Evolutionary conservation across 2,113 vertebrate genomes (phyloP).

Genomic region (Bos javanicus): DNA sequence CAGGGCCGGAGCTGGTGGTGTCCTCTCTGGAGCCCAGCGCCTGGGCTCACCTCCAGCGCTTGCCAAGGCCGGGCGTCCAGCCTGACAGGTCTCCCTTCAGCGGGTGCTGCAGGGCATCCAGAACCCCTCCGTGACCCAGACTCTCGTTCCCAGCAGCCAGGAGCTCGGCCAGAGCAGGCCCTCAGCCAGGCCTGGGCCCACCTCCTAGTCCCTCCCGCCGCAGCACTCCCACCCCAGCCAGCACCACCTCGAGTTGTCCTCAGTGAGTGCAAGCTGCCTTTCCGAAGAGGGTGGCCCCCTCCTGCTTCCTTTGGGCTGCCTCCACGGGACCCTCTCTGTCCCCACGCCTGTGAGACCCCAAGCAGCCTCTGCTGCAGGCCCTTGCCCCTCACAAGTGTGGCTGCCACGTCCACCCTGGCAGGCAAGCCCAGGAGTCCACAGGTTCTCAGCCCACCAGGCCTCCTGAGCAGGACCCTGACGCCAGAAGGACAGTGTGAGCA

Average conservation of each 20-base stretch:
- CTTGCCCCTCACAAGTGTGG: background rate
- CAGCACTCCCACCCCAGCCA: background rate
- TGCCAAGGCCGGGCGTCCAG: background rate
- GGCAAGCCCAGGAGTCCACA: background rate
- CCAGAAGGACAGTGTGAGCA: background rate
- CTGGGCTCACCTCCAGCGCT: background rate
- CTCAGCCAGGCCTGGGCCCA: background rate
- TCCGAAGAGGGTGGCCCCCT: background rate
- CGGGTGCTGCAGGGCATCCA: background rate
- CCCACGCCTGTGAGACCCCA: background rate
- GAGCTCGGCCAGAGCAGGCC: background rate
- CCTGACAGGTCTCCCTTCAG: background rate
- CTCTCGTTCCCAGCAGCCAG: background rate
- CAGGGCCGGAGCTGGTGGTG: background rate
- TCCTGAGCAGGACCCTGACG: background rate
- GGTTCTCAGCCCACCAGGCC: background rate
- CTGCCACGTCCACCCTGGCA: background rate
- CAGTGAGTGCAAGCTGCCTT: background rate
- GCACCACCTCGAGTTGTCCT: background rate
- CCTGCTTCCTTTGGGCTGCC: background rate
- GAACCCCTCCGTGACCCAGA: background rate
- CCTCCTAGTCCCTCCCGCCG: background rate
- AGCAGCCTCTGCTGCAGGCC: background rate
- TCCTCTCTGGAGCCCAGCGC: background rate
- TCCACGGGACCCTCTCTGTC: background rate